Evolutionary conservation across 2,113 vertebrate genomes (phyloP).

Genomic region (Podarcis raffonei): DNA sequence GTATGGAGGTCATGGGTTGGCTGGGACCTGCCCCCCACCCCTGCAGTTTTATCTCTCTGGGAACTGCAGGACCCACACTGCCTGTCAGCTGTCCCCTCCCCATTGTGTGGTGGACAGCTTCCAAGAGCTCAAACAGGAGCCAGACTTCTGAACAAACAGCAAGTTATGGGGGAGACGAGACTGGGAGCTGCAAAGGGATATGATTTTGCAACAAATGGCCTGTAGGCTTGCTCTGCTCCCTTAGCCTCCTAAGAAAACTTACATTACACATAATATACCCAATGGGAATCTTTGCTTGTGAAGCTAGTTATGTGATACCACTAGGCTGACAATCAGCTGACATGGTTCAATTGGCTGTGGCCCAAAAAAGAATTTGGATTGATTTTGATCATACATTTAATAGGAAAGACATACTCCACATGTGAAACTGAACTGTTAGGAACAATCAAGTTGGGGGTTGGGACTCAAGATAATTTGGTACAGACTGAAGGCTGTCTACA

Average conservation of each 20-base stretch:
- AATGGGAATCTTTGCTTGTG: not conserved
- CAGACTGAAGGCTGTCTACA: not conserved
- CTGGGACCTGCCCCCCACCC: conserved; percentile 6
- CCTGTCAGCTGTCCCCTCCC: conserved; percentile 49
- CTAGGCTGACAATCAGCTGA: too few species aligned
- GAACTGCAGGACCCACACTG: conserved; percentile 53
- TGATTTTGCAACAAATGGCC: not conserved
- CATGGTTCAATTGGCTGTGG: not conserved
- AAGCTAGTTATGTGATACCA: not conserved
- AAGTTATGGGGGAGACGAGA: not conserved
- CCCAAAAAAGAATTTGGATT: not conserved
- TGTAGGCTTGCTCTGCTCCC: not conserved
- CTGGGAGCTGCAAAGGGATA: not conserved
- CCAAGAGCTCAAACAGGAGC: not conserved
- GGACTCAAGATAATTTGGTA: not conserved
- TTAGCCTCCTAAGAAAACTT: not conserved
- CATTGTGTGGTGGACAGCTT: not conserved
- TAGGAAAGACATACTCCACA: not conserved
- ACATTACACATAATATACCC: not conserved
- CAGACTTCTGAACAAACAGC: not conserved
- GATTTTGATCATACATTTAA: not conserved
- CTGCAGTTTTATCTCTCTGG: conserved; percentile 78
- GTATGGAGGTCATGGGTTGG: conserved; percentile 61
- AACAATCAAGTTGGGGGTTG: not conserved
- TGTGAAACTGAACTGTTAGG: not conserved